A percentile compares a stretch with the other conserved stretches of the same genome.
Evolutionary conservation across 35 echinoderm and acorn worm genomes (phyloP).

Genomic region (Eucidaris tribuloides): DNA sequence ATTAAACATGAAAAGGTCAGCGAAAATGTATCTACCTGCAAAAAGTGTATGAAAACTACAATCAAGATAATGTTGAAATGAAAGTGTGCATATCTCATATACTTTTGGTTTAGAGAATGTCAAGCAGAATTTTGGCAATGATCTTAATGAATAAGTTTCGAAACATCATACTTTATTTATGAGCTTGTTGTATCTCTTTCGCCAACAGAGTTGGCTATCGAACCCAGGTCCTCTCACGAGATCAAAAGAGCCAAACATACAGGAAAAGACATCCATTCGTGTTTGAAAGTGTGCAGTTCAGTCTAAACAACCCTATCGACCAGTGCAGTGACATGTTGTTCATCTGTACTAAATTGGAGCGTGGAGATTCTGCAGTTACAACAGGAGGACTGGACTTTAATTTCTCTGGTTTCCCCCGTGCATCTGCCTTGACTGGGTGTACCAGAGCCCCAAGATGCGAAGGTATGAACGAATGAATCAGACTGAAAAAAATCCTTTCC

Average conservation of each 20-base stretch:
- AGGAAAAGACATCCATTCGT: conserved; percentile 28
- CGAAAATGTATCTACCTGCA: no score
- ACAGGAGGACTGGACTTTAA: conserved; percentile 5
- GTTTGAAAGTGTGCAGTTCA: conserved; percentile 17
- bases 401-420: conserved; percentile 34
- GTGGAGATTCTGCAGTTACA: conserved; percentile 1
- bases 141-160: no score
- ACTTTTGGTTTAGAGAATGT: no score
- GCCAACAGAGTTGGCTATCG: conserved; percentile 17
- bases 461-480: no score
- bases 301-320: conserved; percentile 10
- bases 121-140: no score
- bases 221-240: conserved; percentile 38
- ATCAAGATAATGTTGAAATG: no score
- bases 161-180: no score
- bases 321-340: conserved; percentile 4
- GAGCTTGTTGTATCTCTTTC: background rate
- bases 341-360: conserved; percentile 37
- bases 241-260: background rate
- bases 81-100: no score
- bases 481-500: no score
- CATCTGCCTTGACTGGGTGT: conserved; percentile 61
- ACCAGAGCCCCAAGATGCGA: conserved; percentile 39
- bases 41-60: no score
- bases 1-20: no score